phyloP scores from a whole-genome alignment of 2,888 invertebrate genomes.

The Rhamphomyia laevipes region DNA sequence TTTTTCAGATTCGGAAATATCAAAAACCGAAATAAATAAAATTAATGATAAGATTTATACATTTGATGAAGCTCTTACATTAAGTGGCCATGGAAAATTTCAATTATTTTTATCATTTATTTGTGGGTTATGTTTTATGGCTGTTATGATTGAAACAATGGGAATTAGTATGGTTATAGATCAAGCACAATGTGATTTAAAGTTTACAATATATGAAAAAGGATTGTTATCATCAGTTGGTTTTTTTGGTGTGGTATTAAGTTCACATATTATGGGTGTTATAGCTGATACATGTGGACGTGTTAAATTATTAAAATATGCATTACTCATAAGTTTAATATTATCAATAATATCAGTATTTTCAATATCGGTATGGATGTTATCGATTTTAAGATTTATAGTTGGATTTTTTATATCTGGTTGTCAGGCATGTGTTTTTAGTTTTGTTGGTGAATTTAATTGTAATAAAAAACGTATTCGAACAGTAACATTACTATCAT shows the following conservation, averaged over 20 bases:
- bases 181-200: slow-evolving; percentile 54
- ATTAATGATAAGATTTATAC: slow-evolving; percentile 17
- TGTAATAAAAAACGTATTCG: slow-evolving; percentile 38
- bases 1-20: not conserved
- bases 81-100: slow-evolving; percentile 48
- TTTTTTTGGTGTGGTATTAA: slow-evolving; percentile 56
- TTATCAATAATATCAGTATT: slow-evolving; percentile 47
- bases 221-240: slow-evolving; percentile 53
- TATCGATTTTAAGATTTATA: slow-evolving; percentile 49
- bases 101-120: slow-evolving; percentile 48
- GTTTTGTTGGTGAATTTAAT: slow-evolving; percentile 49
- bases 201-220: slow-evolving; percentile 47
- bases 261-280: slow-evolving; percentile 70
- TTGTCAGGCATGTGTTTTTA: slow-evolving; percentile 45
- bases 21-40: not conserved
- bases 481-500: slow-evolving; percentile 45
- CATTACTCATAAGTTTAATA: slow-evolving; percentile 42
- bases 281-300: slow-evolving; percentile 65
- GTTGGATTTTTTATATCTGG: slow-evolving; percentile 48
- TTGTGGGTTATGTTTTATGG: slow-evolving; percentile 50
- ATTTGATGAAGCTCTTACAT: slow-evolving; percentile 30
- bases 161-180: slow-evolving; percentile 54
- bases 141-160: slow-evolving; percentile 55
- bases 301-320: slow-evolving; percentile 43
- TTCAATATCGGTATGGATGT: slow-evolving; percentile 45